Evolutionary conservation across 2,888 invertebrate species (phyloP), one percentile per base, ranked within the genome.

Genomic region (Nysson spinosus): DNA sequence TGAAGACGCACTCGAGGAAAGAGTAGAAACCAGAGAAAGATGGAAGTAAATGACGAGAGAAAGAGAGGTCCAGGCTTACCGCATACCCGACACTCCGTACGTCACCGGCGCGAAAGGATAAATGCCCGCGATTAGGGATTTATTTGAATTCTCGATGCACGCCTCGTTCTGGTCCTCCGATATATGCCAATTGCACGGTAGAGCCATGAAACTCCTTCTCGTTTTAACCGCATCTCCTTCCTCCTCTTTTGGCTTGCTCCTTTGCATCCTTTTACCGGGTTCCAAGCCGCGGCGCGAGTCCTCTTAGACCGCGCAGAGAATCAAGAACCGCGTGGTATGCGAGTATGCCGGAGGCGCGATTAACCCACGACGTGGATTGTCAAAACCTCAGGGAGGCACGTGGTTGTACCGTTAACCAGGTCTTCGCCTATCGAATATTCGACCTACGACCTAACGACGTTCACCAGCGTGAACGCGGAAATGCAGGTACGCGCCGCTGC

Each of bases 71-170:
- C 37, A 16, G 54, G 54, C 58, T 77, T 63, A 69, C 58, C 58
- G 72, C 67, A 65, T 68, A 66, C 60, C 52, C 63, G 65, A 61
- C 66, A 67, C 70, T 71, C 66, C 55, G 63, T 65, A 58, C 65
- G 58, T 75, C 72, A 75, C 62, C 60, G 68, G 35, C 46, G 58
- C 68, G 68, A 72, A 54, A 75, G 67, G 76, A 75, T 75, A 75
- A 75, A 75, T 64, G 77, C 75, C 74, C 69, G 71, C 79, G 82
- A 83, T 83, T 82, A 81, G 77, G 82, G 81, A 84, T 84, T 85
- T 83, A 85, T 84, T 84, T 73, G 79, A 82, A 83, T 83, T 83
- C 79, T 55, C 68, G 64, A 54, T 56, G 35, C 43, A 37, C 43
- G 51, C 49, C 56, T 43, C 49, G 32, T 49, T 12, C 49, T 12